phyloP scores from a whole-genome alignment of 1,140 invertebrate genomes.

The Tenebrio molitor region DNA sequence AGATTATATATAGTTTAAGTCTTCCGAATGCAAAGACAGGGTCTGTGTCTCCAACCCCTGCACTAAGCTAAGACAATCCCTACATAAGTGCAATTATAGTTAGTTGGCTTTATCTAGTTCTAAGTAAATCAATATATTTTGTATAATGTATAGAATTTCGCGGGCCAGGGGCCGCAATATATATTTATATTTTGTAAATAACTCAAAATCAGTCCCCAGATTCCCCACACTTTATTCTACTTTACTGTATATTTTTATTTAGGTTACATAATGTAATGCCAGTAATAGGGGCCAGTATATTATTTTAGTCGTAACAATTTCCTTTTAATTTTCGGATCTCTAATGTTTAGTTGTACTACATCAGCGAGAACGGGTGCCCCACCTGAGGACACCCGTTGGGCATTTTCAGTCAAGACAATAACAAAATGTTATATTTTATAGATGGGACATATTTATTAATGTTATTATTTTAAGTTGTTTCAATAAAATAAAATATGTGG shows the following conservation, averaged over 20 bases:
- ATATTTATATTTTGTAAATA: slow-evolving; percentile 39
- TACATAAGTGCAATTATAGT: slow-evolving; percentile 46
- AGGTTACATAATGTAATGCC: slow-evolving; percentile 28
- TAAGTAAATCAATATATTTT: slow-evolving; percentile 40
- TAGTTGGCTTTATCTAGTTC: slow-evolving; percentile 25
- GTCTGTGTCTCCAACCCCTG: neutral
- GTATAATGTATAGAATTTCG: slow-evolving; percentile 7
- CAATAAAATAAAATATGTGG: slow-evolving; percentile 43
- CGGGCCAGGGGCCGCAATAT: neutral
- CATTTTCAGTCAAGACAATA: slow-evolving; percentile 39
- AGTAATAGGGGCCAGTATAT: slow-evolving; percentile 47
- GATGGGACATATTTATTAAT: slow-evolving; percentile 41
- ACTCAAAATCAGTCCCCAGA: slow-evolving; percentile 14
- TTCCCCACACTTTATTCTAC: slow-evolving; percentile 15
- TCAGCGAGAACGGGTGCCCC: neutral
- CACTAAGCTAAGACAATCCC: slow-evolving; percentile 20
- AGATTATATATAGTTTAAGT: slow-evolving; percentile 33
- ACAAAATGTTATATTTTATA: slow-evolving; percentile 41
- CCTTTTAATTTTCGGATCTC: slow-evolving; percentile 23
- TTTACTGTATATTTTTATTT: slow-evolving; percentile 38
- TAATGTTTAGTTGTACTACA: slow-evolving; percentile 16
- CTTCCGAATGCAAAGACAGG: slow-evolving; percentile 10
- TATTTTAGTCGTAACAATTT: slow-evolving; percentile 28
- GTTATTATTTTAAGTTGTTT: slow-evolving; percentile 43
- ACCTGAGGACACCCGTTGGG: neutral